A percentile compares a stretch with the other conserved stretches of the same genome.
Conservation (phyloP, 2,797 vertebrate genomes). For the Eulemur albifrons region DNA sequence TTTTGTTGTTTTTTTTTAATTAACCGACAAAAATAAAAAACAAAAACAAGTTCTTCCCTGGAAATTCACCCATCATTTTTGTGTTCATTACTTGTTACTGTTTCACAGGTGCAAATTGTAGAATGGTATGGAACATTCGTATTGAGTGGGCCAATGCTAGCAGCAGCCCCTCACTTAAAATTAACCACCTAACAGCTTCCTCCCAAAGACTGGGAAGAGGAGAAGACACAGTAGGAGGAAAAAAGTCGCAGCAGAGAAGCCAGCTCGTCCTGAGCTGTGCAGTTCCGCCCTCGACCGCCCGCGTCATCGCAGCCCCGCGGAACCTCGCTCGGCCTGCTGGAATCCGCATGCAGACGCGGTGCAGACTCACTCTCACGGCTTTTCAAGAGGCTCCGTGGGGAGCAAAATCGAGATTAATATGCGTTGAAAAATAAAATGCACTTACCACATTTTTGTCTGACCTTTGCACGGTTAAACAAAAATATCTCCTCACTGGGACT, state of each 20-base stretch:
- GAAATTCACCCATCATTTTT: neutral
- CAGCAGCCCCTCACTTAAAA: neutral
- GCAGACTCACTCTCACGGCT: neutral
- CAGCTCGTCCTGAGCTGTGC: neutral
- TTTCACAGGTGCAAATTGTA: neutral
- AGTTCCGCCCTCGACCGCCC: neutral
- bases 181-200: neutral
- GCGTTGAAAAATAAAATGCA: conserved; percentile 67
- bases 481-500: conserved; percentile 65
- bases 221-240: neutral
- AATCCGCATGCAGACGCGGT: neutral
- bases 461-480: conserved; percentile 71
- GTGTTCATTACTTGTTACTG: neutral
- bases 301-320: neutral
- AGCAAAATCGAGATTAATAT: conserved; percentile 59
- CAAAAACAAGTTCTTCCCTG: neutral
- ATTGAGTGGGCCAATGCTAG: neutral
- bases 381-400: neutral
- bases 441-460: conserved; percentile 68
- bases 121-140: neutral
- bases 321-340: neutral
- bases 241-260: neutral
- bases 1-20: neutral
- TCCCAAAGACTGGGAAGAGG: neutral
- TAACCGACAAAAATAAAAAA: neutral